Evolutionary conservation across 2,888 invertebrate species (phyloP), one percentile per base, ranked within the genome.

Genomic region (Ormyrus rosae): DNA sequence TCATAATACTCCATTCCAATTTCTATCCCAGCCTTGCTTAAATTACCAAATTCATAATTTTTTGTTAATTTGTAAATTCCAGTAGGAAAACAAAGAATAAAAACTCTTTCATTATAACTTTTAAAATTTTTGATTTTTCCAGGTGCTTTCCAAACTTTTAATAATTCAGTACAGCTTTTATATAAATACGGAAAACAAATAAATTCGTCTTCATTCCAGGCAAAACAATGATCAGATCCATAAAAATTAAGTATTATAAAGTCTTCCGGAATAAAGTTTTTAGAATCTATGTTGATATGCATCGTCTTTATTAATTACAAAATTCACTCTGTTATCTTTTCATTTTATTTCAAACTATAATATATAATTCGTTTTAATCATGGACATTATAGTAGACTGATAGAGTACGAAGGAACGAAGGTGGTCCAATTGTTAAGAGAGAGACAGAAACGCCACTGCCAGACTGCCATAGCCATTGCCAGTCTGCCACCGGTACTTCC

Each of bases 1-100:
- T 88, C 84, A 58, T 83, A 86, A 79, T 85, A 89, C 2, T 83
- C 72, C 0, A 84, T 81, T 2, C 87, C 88, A 34, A 89, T 81
- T 34, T 84, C 87, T 46, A 90, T 83, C 0, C 86, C 90, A 6
- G 78, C 81, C 34, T 82, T 84, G 55, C 89, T 90, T 8, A 90
- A 58, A 0, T 79, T n/a, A 0, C 80, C 84, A 67, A 89, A 87
- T 10, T 84, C 81, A 55, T 78, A 64, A 6, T 84, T 82, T 7
- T 84, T 82, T 5, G 85, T 84, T 4, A 90, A 56, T 83, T 90
- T 89, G 53, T 88, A 89, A 64, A 86, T 78, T 10, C 90, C 90
- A 13, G 67, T 61, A 0, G 90, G 89, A 7, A 61, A 60, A 74
- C 89, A 89, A 10, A 88, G 75, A 6, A 89, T 51, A 70, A 88